Base-by-base conservation (phyloP, 1,140 invertebrate species). In the Drosophila murphyi region DNA sequence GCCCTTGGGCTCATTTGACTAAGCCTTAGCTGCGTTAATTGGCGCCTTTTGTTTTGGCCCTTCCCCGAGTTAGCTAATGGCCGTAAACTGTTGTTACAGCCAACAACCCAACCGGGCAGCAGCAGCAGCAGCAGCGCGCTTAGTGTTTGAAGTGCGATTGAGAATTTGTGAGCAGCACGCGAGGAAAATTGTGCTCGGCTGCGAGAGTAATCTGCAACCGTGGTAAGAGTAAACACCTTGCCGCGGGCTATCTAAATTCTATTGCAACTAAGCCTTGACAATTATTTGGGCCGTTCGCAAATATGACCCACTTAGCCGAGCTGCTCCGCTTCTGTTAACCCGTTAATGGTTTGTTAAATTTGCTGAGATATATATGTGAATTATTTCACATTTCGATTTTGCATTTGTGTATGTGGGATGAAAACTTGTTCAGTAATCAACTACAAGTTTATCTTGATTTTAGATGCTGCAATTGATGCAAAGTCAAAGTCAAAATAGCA, bases 21-120 rank as follows among this genome's bases (percentile, higher is more conserved):
- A 63, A 71, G 81, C 67, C 71, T 63, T 78, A 72, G 73, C 64
- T 62, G 81, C 83, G 83, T 88, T 88, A 88, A 88, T 88, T 88
- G 83, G 83, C 77, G 83, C 69, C 82, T 74, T 80, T 89, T 89
- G 80, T 89, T 89, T 88, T 62, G 65, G 65, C 45, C 59, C 20
- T 20, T 20, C 20, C 20, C 71, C 48, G 56, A 80, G 72, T 68
- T 78, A 75, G 79, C 83, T 89, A 87, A 87, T 83, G 80, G 83
- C 78, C 65, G 62, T 70, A 71, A 76, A 72, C 67, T 72, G 72
- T 76, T 71, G 72, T 78, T 74, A 54, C 48, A 72, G 51, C 67
- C 65, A 68, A 50, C 48, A 57, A 29, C 34, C 20, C 20, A 20
- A 20, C 45, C 37, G 34, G 31, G 39, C 54, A 39, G 20, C 20